Percentiles rank a stretch among this genome's conserved stretches.
These are phyloP conservation scores for Lepeophtheirus salmonis DNA, from an alignment of 1,140 invertebrate genomes.

Conservation along the genomic window DNA sequence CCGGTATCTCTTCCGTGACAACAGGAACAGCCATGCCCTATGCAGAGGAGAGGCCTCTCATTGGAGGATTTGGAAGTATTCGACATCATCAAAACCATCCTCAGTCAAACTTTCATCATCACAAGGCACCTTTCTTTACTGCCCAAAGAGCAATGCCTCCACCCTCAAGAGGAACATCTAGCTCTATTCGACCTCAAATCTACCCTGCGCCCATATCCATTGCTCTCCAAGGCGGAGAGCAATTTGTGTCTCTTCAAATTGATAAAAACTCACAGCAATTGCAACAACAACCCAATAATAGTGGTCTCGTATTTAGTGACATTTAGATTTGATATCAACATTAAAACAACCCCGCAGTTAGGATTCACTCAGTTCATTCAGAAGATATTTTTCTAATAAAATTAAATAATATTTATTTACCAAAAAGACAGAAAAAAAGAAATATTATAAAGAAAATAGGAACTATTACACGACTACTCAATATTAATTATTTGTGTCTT, in stretches of 20 bases:
- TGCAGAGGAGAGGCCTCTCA: constrained; percentile 12
- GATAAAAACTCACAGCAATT: too few relatives aligned
- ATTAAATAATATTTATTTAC: neutral
- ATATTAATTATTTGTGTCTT: neutral
- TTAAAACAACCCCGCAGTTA: too few relatives aligned
- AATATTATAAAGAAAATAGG: neutral
- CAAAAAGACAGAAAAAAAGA: neutral
- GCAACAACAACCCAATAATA: too few relatives aligned
- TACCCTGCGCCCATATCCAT: constrained; percentile 9
- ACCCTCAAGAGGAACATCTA: neutral
- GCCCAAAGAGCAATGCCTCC: neutral
- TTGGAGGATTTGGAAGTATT: neutral
- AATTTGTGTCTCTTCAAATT: constrained; percentile 11
- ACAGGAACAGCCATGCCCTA: neutral
- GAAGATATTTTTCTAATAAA: neutral
- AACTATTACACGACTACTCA: neutral
- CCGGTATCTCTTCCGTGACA: neutral
- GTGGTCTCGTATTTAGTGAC: neutral
- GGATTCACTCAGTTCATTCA: neutral
- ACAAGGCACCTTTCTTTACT: neutral
- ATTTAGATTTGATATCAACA: neutral
- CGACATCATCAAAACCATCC: neutral
- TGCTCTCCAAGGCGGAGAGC: constrained; percentile 11
- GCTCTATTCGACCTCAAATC: neutral
- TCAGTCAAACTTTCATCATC: neutral